Conservation (phyloP, 2,888 invertebrate species). For the Ormia ochracea region DNA sequence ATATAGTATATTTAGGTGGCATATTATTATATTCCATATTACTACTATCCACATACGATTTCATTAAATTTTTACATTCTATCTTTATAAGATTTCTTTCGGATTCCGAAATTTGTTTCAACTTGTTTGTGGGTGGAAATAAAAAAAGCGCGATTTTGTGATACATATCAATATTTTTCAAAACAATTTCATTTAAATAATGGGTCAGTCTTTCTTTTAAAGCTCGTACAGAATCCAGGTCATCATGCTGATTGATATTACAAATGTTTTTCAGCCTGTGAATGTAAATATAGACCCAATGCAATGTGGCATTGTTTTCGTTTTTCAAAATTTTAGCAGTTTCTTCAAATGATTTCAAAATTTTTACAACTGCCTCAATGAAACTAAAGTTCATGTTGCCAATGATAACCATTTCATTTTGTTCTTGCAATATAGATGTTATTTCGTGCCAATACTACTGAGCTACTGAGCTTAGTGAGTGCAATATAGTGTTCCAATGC, state of each 20-base stretch:
- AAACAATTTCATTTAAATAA: constrained; percentile 25
- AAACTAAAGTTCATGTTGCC: constrained; percentile 28
- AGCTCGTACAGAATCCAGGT: background rate
- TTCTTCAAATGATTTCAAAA: constrained; percentile 42
- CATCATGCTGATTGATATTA: background rate
- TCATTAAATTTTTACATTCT: constrained; percentile 40
- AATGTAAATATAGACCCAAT: constrained; percentile 24
- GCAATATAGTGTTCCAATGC: constrained; percentile 45
- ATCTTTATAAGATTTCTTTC: constrained; percentile 28
- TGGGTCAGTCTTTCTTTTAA: constrained; percentile 22
- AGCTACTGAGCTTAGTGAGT: constrained; percentile 5
- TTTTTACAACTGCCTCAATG: constrained; percentile 9
- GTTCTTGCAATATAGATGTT: constrained; percentile 8
- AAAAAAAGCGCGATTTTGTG: constrained; percentile 57
- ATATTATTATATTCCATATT: background rate
- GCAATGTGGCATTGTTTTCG: constrained; percentile 38
- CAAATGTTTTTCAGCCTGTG: constrained; percentile 34
- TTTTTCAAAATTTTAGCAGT: constrained; percentile 30
- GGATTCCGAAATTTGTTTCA: constrained; percentile 31
- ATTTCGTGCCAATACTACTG: constrained; percentile 23
- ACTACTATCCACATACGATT: background rate
- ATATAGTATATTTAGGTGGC: background rate
- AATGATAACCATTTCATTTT: constrained; percentile 33
- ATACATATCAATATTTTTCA: constrained; percentile 23
- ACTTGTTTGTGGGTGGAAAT: constrained; percentile 55